Evolutionary conservation across 1,140 invertebrate genomes (phyloP).

Genomic region (Manduca sexta): DNA sequence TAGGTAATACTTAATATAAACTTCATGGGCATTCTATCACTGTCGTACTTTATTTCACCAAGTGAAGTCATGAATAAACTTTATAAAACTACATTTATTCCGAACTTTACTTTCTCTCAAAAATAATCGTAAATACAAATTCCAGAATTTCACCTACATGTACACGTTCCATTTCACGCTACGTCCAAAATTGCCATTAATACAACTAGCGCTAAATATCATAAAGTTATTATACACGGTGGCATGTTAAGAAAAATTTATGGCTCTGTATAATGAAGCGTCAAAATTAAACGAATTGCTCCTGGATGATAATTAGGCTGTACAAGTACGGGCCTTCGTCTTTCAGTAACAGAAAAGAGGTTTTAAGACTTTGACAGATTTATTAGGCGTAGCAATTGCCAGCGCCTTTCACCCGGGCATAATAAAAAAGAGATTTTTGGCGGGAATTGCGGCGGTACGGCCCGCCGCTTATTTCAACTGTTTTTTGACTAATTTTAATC

Average conservation of each 20-base stretch:
- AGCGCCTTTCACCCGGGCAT: too few relatives aligned
- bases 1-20: too few relatives aligned
- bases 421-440: too few relatives aligned
- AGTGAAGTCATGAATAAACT: too few relatives aligned
- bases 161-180: background rate
- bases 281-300: slow-evolving; percentile 16
- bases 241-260: slow-evolving; percentile 12
- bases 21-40: too few relatives aligned
- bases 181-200: background rate
- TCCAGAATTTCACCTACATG: background rate
- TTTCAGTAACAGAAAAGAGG: slow-evolving; percentile 1
- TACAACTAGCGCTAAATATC: slow-evolving; percentile 13
- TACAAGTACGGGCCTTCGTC: slow-evolving; percentile 3
- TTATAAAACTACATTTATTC: too few relatives aligned
- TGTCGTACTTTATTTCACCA: too few relatives aligned
- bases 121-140: too few relatives aligned
- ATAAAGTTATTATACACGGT: slow-evolving; percentile 17
- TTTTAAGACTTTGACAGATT: slow-evolving; percentile 5
- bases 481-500: too few relatives aligned
- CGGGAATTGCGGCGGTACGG: too few relatives aligned
- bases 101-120: too few relatives aligned
- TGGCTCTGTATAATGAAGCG: slow-evolving; percentile 11
- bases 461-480: too few relatives aligned
- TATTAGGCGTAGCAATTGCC: background rate
- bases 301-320: slow-evolving; percentile 11